Base-by-base conservation (phyloP, 1,140 invertebrate genomes). In the Mamestra configurata region DNA sequence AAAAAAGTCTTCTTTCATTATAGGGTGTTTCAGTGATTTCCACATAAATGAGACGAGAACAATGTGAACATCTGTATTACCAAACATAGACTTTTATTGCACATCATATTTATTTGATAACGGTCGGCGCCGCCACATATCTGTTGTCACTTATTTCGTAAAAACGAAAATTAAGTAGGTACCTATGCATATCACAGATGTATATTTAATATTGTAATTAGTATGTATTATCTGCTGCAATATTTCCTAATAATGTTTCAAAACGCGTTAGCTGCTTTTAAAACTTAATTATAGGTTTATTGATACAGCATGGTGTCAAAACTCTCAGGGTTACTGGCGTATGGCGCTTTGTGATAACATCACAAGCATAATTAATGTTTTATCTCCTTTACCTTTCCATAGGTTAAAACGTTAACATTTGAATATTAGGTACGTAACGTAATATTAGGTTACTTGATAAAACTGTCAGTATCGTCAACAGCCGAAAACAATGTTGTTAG, bases 201-300 rank as follows among this genome's bases (percentile, higher is more conserved):
- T 22, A 46, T 46, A 20, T 68, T 49, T 68, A 68, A 37, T 49
- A 68, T 27, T 27, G 40, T 46, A 68, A 68, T 68, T 68, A 68
- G 64, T 49, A 68, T 49, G 7, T 37, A 24, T 71, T 53, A 71
- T 71, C 43, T 10, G 24, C 68, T 31, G 20, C 31, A 35, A 40
- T 31, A 53, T 71, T 71, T 24, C 22, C 46, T 24, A 71, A 71
- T 35, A 51, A 18, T 37, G n/a, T 31, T 71, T 71, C 68, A 70
- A 70, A 46, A 46, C 66, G 24, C 13, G 22, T 68, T 10, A 51
- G 46, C 6, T 51, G 68, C 24, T 35, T 31, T 49, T 71, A 35
- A 71, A 71, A 53, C 15, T 71, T 31, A 71, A 51, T 71, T 51
- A 71, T 27, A 51, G 22, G 68, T 71, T 71, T 71, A 71, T 71